Evolutionary conservation across 2,113 vertebrate genomes (phyloP).

Genomic region (Cyanoliseus patagonus): DNA sequence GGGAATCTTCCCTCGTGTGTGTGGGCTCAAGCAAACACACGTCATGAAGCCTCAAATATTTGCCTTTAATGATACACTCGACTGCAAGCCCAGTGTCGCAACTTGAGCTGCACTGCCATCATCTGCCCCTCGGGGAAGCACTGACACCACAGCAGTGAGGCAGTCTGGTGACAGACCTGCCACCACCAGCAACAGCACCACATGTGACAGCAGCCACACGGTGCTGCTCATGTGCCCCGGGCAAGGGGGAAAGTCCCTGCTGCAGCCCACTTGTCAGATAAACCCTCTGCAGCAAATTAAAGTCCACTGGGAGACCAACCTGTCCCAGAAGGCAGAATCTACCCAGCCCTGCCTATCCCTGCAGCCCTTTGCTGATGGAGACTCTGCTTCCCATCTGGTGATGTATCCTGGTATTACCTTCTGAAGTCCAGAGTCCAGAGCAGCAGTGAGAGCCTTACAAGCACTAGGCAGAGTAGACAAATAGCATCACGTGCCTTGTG

Average conservation of each 20-base stretch:
- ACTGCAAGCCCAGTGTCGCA: neutral
- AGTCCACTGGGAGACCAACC: neutral
- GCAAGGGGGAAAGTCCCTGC: neutral
- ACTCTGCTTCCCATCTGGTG: neutral
- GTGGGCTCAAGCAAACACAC: neutral
- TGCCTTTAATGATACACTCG: neutral
- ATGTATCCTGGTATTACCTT: neutral
- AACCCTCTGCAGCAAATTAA: neutral
- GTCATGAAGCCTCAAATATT: neutral
- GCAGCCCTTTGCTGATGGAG: neutral
- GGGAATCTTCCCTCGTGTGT: neutral
- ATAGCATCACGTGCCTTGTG: rapidly evolving
- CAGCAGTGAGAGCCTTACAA: neutral
- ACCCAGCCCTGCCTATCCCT: neutral
- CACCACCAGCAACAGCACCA: rapidly evolving
- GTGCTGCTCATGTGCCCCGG: neutral
- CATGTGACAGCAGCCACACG: rapidly evolving
- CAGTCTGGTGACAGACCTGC: neutral
- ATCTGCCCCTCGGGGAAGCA: neutral
- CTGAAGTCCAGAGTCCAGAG: neutral
- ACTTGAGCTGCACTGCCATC: neutral
- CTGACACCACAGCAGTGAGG: neutral
- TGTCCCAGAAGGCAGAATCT: neutral
- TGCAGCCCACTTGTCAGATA: neutral
- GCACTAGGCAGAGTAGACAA: neutral